phyloP scores from a whole-genome alignment of 2,888 invertebrate species.

The Harpalus rufipes region DNA sequence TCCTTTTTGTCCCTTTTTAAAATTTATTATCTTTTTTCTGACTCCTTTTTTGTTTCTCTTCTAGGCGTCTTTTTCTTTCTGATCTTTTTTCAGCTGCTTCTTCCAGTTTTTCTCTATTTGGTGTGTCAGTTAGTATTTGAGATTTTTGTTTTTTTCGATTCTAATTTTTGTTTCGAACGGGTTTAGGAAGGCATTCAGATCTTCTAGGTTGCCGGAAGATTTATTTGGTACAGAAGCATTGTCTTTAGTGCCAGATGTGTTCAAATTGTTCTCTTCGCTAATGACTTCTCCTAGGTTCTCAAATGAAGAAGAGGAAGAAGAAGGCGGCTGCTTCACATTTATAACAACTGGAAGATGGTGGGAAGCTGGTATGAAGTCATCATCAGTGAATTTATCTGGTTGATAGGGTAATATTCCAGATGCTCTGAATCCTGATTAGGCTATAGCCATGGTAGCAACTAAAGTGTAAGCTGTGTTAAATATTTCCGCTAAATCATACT shows the following conservation, averaged over 20 bases:
- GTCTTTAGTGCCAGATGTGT: constrained; percentile 16
- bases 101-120: constrained; percentile 47
- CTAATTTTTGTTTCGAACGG: constrained; percentile 29
- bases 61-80: constrained; percentile 58
- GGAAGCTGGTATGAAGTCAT: constrained; percentile 62
- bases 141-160: constrained; percentile 47
- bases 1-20: constrained; percentile 45
- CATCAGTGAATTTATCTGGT: constrained; percentile 65
- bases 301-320: constrained; percentile 38
- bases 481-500: constrained; percentile 67
- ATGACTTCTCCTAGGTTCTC: constrained; percentile 14
- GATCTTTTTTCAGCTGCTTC: neutral
- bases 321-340: constrained; percentile 53
- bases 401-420: constrained; percentile 67
- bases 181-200: constrained; percentile 33
- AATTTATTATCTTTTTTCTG: neutral
- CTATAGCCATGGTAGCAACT: constrained; percentile 63
- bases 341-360: constrained; percentile 59
- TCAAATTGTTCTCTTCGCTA: constrained; percentile 2
- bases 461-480: constrained; percentile 67
- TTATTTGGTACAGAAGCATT: constrained; percentile 58
- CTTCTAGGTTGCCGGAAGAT: constrained; percentile 64
- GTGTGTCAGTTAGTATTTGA: constrained; percentile 56
- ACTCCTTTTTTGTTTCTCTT: constrained; percentile 56
- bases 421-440: constrained; percentile 67